Conservation (phyloP, 2,888 invertebrate species). For the Athrips mouffetella region DNA sequence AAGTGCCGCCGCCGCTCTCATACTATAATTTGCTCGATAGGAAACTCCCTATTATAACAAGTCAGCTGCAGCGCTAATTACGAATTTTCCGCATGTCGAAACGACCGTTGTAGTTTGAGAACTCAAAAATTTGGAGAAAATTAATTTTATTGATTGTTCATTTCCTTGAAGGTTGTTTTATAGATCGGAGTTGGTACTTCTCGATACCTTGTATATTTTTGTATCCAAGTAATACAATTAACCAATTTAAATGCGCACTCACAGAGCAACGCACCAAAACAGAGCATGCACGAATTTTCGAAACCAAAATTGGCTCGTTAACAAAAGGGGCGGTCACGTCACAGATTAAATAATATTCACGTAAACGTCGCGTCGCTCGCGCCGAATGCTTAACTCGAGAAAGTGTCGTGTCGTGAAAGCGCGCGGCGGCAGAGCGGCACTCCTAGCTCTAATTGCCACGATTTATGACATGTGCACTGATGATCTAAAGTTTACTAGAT, state of each 20-base stretch:
- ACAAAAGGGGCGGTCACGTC: constrained; percentile 9
- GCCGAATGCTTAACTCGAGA: constrained; percentile 35
- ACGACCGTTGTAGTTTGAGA: too few relatives aligned
- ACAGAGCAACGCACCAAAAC: neutral
- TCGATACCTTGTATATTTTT: too few relatives aligned
- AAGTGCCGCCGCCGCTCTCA: too few relatives aligned
- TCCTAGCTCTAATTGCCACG: neutral
- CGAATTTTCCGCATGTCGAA: too few relatives aligned
- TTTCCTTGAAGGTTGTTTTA: too few relatives aligned
- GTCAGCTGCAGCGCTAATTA: too few relatives aligned
- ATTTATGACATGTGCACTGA: neutral
- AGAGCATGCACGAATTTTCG: neutral
- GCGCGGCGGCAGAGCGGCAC: constrained; percentile 12
- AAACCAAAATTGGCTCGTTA: neutral
- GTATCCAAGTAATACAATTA: neutral
- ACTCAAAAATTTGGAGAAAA: too few relatives aligned
- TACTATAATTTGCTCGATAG: too few relatives aligned
- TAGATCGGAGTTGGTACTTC: too few relatives aligned
- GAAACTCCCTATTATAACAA: too few relatives aligned
- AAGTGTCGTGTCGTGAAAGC: constrained; percentile 38
- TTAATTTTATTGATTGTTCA: too few relatives aligned
- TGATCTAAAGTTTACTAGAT: neutral
- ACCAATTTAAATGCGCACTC: neutral
- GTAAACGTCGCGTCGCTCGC: constrained; percentile 18
- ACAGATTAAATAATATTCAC: constrained; percentile 18